Conservation (phyloP, 2,797 vertebrate genomes). For the Pterois miles region DNA sequence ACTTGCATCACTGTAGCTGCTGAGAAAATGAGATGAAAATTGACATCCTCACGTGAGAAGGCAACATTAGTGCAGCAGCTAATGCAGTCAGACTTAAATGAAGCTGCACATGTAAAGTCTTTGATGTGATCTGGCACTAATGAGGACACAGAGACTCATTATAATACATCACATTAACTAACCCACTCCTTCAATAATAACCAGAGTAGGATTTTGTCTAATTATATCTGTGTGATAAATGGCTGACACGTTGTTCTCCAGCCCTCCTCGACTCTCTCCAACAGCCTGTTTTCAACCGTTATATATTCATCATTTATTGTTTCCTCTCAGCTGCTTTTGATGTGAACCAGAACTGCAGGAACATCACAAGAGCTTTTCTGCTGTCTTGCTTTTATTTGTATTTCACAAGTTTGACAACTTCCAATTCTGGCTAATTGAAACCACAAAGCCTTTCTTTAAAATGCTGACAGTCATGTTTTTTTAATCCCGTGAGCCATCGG, state of each 20-base stretch:
- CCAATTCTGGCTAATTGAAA: slow-evolving; percentile 33
- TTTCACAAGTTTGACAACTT: slow-evolving; percentile 33
- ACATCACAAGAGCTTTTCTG: slow-evolving; percentile 24
- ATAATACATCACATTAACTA: slow-evolving; percentile 29
- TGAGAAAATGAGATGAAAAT: background rate
- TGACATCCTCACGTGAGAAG: background rate
- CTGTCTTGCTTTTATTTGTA: background rate
- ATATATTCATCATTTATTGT: slow-evolving; percentile 60
- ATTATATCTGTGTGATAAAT: slow-evolving; percentile 42
- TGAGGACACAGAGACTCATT: slow-evolving; percentile 17
- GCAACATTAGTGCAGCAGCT: background rate
- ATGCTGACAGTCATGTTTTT: slow-evolving; percentile 1
- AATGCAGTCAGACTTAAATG: background rate
- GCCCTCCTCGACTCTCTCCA: slow-evolving; percentile 15
- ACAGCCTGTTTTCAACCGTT: slow-evolving; percentile 32
- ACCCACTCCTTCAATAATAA: slow-evolving; percentile 27
- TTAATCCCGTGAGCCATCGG: background rate
- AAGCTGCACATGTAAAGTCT: slow-evolving; percentile 8
- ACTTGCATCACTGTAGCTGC: background rate
- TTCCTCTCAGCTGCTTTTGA: slow-evolving; percentile 42
- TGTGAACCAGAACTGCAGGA: slow-evolving; percentile 54
- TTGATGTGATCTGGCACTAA: slow-evolving; percentile 30
- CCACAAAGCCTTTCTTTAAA: slow-evolving; percentile 1
- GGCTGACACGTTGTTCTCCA: slow-evolving; percentile 23
- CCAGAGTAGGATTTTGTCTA: slow-evolving; percentile 37